Percentiles rank a stretch among this genome's conserved stretches.
Conservation (phyloP, 1,140 invertebrate genomes). For the Bombus haemorrhoidalis region DNA sequence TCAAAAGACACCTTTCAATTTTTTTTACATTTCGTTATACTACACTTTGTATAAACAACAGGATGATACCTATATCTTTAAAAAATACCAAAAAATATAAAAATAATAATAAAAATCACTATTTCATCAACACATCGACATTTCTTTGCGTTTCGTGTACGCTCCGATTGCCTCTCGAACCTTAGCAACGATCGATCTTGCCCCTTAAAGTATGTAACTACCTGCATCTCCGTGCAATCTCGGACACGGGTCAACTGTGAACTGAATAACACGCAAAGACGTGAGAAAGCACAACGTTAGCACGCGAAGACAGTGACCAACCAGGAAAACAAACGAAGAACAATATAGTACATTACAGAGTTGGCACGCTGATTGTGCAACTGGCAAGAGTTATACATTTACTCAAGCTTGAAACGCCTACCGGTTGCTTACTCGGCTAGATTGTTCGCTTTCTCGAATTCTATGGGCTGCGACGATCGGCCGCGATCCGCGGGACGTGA, state of each 20-base stretch:
- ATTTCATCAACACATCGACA: too few relatives aligned
- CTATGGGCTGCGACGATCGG: conserved; percentile 31
- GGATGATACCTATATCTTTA: too few relatives aligned
- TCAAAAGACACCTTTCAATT: too few relatives aligned
- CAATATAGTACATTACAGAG: neutral
- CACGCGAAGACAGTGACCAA: neutral
- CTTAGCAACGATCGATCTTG: neutral
- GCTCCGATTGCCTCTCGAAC: neutral
- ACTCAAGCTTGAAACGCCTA: conserved; percentile 39
- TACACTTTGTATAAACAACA: neutral
- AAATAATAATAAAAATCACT: neutral
- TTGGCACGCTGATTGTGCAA: neutral
- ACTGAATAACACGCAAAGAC: neutral
- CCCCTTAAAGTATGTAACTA: neutral
- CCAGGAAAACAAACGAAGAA: neutral
- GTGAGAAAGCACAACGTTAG: neutral
- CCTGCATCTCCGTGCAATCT: too few relatives aligned
- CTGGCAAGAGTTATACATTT: conserved; percentile 22
- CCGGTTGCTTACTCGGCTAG: neutral
- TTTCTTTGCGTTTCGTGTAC: neutral
- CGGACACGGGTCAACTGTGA: neutral
- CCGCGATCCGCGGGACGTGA: conserved; percentile 25
- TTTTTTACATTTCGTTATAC: neutral
- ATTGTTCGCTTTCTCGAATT: conserved; percentile 32
- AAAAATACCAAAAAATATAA: too few relatives aligned